Evolutionary conservation across 2,888 invertebrate genomes (phyloP).

Genomic region (Agrenia bidenticulata): DNA sequence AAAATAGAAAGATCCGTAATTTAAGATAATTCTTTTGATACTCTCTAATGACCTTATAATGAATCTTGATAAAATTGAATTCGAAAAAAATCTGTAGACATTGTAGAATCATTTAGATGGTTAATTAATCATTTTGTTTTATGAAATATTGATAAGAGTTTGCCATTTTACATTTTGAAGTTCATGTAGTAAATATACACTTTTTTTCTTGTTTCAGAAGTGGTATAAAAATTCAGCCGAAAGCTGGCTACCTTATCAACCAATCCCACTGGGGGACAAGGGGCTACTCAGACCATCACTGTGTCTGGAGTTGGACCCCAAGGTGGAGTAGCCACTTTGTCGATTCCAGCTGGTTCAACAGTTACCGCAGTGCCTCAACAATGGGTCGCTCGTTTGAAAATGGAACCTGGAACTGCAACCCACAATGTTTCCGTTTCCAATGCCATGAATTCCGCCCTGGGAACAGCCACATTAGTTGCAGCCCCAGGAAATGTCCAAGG

Average conservation of each 20-base stretch:
- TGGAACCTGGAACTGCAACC: slow-evolving; percentile 36
- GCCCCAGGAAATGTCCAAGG: slow-evolving; percentile 12
- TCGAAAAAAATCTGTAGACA: too few relatives aligned
- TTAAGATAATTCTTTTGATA: too few relatives aligned
- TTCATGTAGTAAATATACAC: too few relatives aligned
- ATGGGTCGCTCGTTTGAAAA: slow-evolving; percentile 49
- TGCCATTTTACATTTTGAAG: too few relatives aligned
- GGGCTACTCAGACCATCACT: slow-evolving; percentile 41
- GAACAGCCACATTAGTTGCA: neutral
- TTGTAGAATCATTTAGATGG: too few relatives aligned
- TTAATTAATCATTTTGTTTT: too few relatives aligned
- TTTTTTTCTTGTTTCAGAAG: too few relatives aligned
- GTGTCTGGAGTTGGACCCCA: slow-evolving; percentile 38
- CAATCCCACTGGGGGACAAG: slow-evolving; percentile 32
- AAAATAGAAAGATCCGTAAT: too few relatives aligned
- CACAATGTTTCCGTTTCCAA: slow-evolving; percentile 2
- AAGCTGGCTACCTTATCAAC: slow-evolving; percentile 42
- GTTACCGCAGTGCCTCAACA: slow-evolving; percentile 30
- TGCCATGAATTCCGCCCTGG: neutral
- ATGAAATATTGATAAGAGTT: too few relatives aligned
- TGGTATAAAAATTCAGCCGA: neutral
- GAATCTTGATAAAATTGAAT: too few relatives aligned
- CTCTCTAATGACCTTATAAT: too few relatives aligned
- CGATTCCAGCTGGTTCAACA: slow-evolving; percentile 34
- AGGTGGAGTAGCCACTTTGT: slow-evolving; percentile 36